Base-by-base conservation (phyloP, 1,140 invertebrate genomes). In the Tribolium madens region DNA sequence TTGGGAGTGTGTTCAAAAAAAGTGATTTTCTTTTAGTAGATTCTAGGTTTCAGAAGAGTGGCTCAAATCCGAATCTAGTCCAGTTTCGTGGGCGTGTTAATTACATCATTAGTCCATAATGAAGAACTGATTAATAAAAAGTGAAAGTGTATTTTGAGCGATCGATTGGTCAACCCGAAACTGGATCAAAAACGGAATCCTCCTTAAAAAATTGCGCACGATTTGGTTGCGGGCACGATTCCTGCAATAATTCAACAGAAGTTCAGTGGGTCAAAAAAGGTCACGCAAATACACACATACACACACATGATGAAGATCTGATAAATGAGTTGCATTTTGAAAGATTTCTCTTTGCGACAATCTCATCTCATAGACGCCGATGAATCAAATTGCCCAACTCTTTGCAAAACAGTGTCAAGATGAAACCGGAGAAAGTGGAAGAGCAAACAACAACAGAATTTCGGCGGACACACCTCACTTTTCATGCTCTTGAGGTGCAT, bases 201-300 rank as follows among this genome's bases (percentile, higher is more conserved):
- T 42, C 7, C 12, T 31, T 13, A 69, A 69, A 69, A 69, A 47
- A 71, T 15, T 21, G 17, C 36, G 18, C 68, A 71, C 36, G 47
- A 72, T 52, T 15, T 33, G 17, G 13, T 72, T 33, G 50, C 18
- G 21, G 17, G 46, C 70, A 21, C 21, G 52, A 57, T 18, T 18
- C 14, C 57, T 17, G 70, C 26, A 72, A 72, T 52, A 72, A 72
- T 72, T 72, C 18, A 52, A 17, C 46, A 72, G 70, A 72, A 72
- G 70, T 72, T 72, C 70, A 72, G 46, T 72, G 31, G 70, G 70
- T 72, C 70, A 52, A 71, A 48, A 72, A 72, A 72, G 70, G 70
- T 72, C 70, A 33, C 70, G n/a, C 69, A 71, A 18, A 57, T 26
- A 64, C 7, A 33, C 26, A 64, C 57, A 57, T 26, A 14, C 17